These are phyloP conservation scores for Troides aeacus DNA, from an alignment of 2,888 invertebrate genomes.

Conservation along the genomic window DNA sequence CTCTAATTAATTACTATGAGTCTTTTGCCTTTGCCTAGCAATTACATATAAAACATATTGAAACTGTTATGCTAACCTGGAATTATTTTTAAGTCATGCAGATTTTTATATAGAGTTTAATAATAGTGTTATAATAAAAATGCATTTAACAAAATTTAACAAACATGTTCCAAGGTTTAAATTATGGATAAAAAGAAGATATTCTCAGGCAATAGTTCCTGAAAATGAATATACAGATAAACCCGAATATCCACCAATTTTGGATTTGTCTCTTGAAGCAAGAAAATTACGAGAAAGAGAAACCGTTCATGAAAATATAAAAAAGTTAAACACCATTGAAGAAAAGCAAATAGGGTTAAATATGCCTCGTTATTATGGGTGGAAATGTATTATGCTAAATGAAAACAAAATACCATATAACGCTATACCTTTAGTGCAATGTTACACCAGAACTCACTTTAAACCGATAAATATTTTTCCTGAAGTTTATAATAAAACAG, in stretches of 20 bases:
- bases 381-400: constrained; percentile 80
- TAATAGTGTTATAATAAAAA: constrained; percentile 38
- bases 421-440: constrained; percentile 84
- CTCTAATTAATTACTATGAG: neutral
- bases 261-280: constrained; percentile 78
- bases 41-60: neutral
- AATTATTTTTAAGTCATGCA: neutral
- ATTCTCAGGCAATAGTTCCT: constrained; percentile 52
- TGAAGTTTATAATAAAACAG: constrained; percentile 74
- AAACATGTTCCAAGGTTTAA: constrained; percentile 60
- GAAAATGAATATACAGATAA: constrained; percentile 67
- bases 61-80: neutral
- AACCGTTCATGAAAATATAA: constrained; percentile 80
- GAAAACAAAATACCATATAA: constrained; percentile 84
- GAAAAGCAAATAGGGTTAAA: constrained; percentile 91
- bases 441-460: constrained; percentile 89
- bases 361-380: constrained; percentile 91
- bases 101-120: neutral
- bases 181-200: constrained; percentile 43
- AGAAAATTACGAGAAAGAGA: constrained; percentile 68
- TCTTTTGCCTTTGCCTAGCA: neutral
- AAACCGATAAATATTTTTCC: constrained; percentile 81
- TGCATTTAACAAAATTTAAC: constrained; percentile 59
- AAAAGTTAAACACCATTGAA: constrained; percentile 85
- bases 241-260: constrained; percentile 81